phyloP scores from a whole-genome alignment of 2,888 invertebrate genomes.

The Oscheius sp. region DNA sequence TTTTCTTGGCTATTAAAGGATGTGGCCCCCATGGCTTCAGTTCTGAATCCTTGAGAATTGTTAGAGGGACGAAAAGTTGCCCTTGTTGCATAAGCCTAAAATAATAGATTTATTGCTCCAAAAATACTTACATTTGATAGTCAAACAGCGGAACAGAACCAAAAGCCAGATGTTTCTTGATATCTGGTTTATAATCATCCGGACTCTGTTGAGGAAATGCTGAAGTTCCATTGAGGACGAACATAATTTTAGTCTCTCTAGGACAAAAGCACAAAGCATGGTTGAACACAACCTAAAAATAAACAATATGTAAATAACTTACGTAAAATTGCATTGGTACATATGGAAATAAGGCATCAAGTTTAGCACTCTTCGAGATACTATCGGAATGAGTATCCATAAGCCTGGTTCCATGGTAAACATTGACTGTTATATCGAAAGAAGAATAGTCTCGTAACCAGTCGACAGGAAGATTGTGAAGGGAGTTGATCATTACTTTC shows the following conservation, averaged over 20 bases:
- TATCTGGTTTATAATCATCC: slow-evolving; percentile 26
- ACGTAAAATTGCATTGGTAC: slow-evolving; percentile 58
- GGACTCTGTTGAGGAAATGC: not conserved
- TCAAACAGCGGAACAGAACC: slow-evolving; percentile 63
- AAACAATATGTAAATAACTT: too few relatives aligned
- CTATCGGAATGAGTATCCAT: slow-evolving; percentile 42
- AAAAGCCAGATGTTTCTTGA: slow-evolving; percentile 48
- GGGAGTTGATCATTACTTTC: slow-evolving; percentile 71
- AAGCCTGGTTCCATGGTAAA: slow-evolving; percentile 57
- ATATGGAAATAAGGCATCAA: slow-evolving; percentile 49
- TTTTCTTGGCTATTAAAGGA: slow-evolving; percentile 52
- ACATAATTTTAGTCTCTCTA: slow-evolving; percentile 47
- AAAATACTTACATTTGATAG: slow-evolving; percentile 51
- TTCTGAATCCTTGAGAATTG: slow-evolving; percentile 39
- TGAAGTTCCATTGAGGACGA: slow-evolving; percentile 35
- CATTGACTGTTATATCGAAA: slow-evolving; percentile 55
- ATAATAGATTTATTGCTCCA: not conserved
- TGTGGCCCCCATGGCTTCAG: slow-evolving; percentile 65
- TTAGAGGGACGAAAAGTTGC: slow-evolving; percentile 46
- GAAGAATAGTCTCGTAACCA: slow-evolving; percentile 56
- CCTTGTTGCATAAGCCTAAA: slow-evolving; percentile 47
- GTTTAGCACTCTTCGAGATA: slow-evolving; percentile 34
- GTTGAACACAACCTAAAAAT: slow-evolving; percentile 42
- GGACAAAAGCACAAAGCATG: slow-evolving; percentile 44
- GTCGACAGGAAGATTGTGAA: slow-evolving; percentile 62